Evolutionary conservation across 2,113 vertebrate genomes (phyloP), one percentile per base, ranked within the genome.

Genomic region (Xenopus laevis): DNA sequence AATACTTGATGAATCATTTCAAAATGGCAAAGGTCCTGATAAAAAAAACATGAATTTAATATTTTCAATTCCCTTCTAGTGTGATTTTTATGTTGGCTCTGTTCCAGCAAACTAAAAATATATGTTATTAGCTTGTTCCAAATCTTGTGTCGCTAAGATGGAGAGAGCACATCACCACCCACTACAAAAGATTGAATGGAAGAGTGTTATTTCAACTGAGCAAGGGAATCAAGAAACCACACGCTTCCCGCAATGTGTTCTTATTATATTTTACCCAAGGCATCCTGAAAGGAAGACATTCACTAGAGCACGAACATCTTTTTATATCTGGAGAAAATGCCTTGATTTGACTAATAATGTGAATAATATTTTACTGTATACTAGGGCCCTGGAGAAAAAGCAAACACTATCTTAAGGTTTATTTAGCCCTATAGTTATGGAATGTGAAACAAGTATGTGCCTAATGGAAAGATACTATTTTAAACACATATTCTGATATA

Each of bases 231-330:
- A 47, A 69, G 60, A 47, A 76, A 57, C 58, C 52, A 58, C 73
- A 67, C 64, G 73, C 33, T 23, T 59, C 66, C 67, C 40, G 46
- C 74, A 70, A 46, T 70, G 62, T 77, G 74, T 77, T 77, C 74
- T 77, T 77, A 68, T 77, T 77, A 68, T 70, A 64, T 77, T 77
- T 77, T 77, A 70, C 74, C 66, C 60, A 64, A 57, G 67, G 74
- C 74, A 77, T 64, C 59, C 30, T 44, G 46, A 77, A 77, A 75
- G 66, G 64, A 75, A 76, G 67, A 68, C 52, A 66, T 70, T 70
- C 67, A 77, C 46, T 70, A 65, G 62, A 70, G 67, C 66, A 77
- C 64, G 66, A 77, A 77, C 59, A 64, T 70, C 30, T 61, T 60
- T 60, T 4, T 23, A 23, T 62, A 69, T 76, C 27, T 40, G 58